A percentile compares a stretch with the other conserved stretches of the same genome.
phyloP scores from a whole-genome alignment of 1,140 invertebrate species.

The Drosophila murphyi region DNA sequence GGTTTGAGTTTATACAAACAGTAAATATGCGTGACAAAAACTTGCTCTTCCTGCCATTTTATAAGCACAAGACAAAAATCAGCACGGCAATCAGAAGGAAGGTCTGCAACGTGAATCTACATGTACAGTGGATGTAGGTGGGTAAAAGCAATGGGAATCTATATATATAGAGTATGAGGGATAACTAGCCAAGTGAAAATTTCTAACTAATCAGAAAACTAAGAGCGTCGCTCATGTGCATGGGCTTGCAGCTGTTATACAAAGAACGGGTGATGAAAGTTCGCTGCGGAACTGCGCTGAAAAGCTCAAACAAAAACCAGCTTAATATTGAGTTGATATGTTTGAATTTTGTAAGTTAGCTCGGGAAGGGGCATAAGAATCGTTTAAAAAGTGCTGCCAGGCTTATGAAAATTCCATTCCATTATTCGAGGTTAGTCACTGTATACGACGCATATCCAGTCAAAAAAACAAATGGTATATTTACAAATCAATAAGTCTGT shows the following conservation, averaged over 20 bases:
- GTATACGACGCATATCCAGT: not conserved
- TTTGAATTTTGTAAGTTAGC: conserved; percentile 6
- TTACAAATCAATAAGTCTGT: not conserved
- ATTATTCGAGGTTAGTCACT: not conserved
- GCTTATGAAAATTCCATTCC: not conserved
- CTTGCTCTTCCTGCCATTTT: conserved; percentile 76
- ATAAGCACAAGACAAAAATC: conserved; percentile 58
- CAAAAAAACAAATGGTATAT: not conserved
- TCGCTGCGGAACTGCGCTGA: conserved; percentile 8
- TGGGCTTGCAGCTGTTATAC: conserved; percentile 60
- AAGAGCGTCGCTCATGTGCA: conserved; percentile 68
- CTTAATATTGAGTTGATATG: conserved; percentile 28
- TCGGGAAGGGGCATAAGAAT: not conserved
- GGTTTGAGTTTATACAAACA: conserved; percentile 64
- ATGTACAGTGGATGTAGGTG: conserved; percentile 7
- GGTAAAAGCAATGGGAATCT: not conserved
- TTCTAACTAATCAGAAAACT: conserved; percentile 79
- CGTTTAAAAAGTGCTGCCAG: conserved; percentile 1
- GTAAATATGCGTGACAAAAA: conserved; percentile 81
- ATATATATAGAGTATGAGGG: conserved; percentile 10
- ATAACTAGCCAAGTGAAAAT: conserved; percentile 69
- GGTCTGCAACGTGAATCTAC: conserved; percentile 5
- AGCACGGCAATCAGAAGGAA: conserved; percentile 1
- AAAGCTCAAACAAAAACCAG: conserved; percentile 14
- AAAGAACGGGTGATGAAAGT: conserved; percentile 17